Conservation (phyloP, 2,888 invertebrate genomes). For the Phasia obesa region DNA sequence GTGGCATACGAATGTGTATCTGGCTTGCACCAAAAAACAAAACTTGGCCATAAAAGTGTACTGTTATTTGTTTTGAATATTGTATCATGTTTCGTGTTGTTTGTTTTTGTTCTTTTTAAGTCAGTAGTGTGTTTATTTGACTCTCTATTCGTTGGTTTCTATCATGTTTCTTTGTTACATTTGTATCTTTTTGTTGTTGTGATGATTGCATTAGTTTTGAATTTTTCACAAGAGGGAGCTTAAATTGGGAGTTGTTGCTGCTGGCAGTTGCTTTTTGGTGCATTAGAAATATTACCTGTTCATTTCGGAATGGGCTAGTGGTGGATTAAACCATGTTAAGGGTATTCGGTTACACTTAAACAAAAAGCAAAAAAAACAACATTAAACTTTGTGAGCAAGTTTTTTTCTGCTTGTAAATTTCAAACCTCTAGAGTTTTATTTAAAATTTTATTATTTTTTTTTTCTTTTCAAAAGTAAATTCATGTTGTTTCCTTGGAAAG, state of each 20-base stretch:
- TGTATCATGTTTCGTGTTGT: conserved; percentile 53
- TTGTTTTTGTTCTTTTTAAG: neutral
- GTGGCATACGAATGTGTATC: neutral
- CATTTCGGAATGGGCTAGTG: conserved; percentile 38
- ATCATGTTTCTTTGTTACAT: conserved; percentile 16
- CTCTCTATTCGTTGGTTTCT: conserved; percentile 27
- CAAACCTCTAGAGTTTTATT: conserved; percentile 52
- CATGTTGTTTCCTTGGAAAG: conserved; percentile 32
- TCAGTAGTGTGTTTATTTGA: neutral
- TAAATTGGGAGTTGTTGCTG: conserved; percentile 2
- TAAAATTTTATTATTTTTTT: conserved; percentile 27
- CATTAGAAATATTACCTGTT: conserved; percentile 51
- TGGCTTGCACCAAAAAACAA: conserved; percentile 19
- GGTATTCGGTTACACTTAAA: conserved; percentile 35
- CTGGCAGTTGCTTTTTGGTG: neutral
- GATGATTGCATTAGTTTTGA: conserved; percentile 19
- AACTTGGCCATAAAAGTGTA: conserved; percentile 65
- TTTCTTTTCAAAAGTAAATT: conserved; percentile 11
- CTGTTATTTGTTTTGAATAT: conserved; percentile 55
- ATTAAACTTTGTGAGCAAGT: conserved; percentile 13
- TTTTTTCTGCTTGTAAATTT: conserved; percentile 25
- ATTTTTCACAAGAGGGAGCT: neutral
- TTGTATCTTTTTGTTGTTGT: neutral
- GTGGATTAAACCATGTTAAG: conserved; percentile 31
- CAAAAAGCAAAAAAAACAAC: neutral